Evolutionary conservation across 2,113 vertebrate genomes (phyloP), one percentile per base, ranked within the genome.

Genomic region (Marcusenius ussheri): DNA sequence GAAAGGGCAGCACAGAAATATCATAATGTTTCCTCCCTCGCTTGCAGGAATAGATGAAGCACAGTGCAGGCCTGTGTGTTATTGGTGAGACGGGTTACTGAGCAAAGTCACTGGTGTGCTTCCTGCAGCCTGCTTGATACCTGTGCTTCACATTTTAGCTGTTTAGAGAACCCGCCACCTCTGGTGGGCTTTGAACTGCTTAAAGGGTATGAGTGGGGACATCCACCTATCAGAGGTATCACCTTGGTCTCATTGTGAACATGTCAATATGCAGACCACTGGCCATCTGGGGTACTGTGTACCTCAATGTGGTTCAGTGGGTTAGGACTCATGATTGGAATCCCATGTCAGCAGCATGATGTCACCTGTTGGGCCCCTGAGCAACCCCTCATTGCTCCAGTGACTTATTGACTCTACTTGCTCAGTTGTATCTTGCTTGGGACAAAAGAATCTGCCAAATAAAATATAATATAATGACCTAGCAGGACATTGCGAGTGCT

Each of bases 21-120:
- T 80, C 0, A 80, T 19, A 19, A 31, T 70, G 62, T 31, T 70
- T 66, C 62, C 62, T 66, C 62, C 35, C 35, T 39, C 1, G 5
- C 5, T 39, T 80, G 74, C 62, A 27, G 31, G 19, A 45, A 46
- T 45, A 7, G 47, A 35, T 35, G 49, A 19, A 8, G 10, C 47
- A 90, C 56, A 9, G 53, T 83, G 49, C 90, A 92, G 91, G 90
- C 90, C 92, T 62, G 89, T 91, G 93, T 93, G 93, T 88, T 95
- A 95, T 94, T 95, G 92, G 91, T 90, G 91, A 91, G 86, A 94
- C 92, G 74, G 70, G 70, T 5, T 35, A 39, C 27, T 2, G 11
- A 77, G 31, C 11, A 77, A 39, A 35, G 70, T 39, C 31, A 77
- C 27, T 77, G 27, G 27, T 70, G n/a, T 35, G 27, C 66, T 74